Percentiles rank a stretch among this genome's conserved stretches.
These are phyloP conservation scores for Phodopus roborovskii DNA, from an alignment of 2,113 vertebrate genomes.

Conservation along the genomic window DNA sequence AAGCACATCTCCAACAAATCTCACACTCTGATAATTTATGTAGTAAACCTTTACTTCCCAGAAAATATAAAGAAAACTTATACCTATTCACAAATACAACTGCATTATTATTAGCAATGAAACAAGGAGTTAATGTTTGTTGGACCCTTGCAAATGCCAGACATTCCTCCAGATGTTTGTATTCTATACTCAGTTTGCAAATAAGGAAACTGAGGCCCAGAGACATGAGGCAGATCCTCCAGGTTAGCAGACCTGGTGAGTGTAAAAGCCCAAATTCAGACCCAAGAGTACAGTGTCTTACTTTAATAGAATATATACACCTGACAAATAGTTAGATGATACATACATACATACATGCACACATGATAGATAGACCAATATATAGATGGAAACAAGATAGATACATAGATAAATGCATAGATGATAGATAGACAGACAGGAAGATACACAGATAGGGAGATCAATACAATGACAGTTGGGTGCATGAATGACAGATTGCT, in stretches of 20 bases:
- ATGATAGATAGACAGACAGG: neutral
- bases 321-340: neutral
- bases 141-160: neutral
- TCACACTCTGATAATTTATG: neutral
- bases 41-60: constrained; percentile 22
- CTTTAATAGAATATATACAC: neutral
- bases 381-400: neutral
- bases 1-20: constrained; percentile 9
- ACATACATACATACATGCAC: neutral
- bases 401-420: no score
- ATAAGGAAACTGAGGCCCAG: neutral
- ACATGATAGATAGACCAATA: neutral
- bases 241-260: neutral
- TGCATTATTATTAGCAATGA: neutral
- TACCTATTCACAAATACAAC: neutral
- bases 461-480: neutral
- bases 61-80: neutral
- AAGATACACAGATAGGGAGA: neutral
- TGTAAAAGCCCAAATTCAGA: constrained; percentile 12
- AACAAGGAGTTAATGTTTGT: neutral
- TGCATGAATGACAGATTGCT: neutral
- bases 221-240: neutral
- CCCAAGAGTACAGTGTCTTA: neutral
- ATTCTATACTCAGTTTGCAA: neutral
- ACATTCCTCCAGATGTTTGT: neutral